These are phyloP conservation scores for Hypsopygia costalis DNA, from an alignment of 2,888 invertebrate species.

Conservation along the genomic window DNA sequence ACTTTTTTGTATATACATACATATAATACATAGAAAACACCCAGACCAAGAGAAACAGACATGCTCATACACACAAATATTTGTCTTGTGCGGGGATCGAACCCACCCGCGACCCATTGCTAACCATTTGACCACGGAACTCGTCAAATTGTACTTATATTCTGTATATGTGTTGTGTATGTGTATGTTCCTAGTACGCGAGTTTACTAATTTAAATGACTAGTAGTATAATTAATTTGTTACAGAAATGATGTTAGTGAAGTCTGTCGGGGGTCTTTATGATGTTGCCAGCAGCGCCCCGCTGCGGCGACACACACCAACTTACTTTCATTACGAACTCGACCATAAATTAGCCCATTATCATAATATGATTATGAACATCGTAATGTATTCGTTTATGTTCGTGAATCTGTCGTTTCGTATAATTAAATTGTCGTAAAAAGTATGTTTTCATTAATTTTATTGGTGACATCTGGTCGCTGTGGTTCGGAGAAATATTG, in stretches of 20 bases:
- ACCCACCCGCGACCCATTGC: too few species aligned
- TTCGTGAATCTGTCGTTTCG: constrained; percentile 17
- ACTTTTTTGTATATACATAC: too few species aligned
- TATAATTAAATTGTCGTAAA: constrained; percentile 28
- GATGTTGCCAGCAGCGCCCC: constrained; percentile 40
- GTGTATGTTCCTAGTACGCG: too few species aligned
- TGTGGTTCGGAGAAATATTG: not conserved
- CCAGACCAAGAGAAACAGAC: too few species aligned
- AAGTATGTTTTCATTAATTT: constrained; percentile 22
- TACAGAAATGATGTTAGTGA: constrained; percentile 41
- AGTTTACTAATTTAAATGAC: constrained; percentile 11
- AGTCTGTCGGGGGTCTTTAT: constrained; percentile 32
- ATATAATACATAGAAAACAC: too few species aligned
- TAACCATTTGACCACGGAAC: too few species aligned
- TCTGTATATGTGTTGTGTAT: too few species aligned
- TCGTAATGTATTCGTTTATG: constrained; percentile 14
- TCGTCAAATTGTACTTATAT: too few species aligned
- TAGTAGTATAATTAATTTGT: constrained; percentile 46
- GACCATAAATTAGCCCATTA: constrained; percentile 33
- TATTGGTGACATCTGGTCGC: constrained; percentile 14
- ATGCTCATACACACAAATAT: too few species aligned
- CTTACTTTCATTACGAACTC: constrained; percentile 27
- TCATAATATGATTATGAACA: constrained; percentile 18
- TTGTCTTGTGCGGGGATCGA: too few species aligned
- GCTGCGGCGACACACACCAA: constrained; percentile 37